Conservation (phyloP, 2,888 invertebrate species). For the Dolichopus griseipennis region DNA sequence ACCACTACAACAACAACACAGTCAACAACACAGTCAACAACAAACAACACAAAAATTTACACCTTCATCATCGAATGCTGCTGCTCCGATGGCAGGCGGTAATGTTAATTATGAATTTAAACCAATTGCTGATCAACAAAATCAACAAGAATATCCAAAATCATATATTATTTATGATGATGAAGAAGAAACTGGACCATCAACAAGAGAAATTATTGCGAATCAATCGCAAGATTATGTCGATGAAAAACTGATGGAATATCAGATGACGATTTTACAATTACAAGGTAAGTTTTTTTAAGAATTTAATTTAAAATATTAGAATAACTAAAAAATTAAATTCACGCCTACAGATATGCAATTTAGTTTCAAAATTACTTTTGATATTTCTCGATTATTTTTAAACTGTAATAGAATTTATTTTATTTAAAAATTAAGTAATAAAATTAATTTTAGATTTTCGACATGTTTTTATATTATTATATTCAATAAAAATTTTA, state of each 20-base stretch:
- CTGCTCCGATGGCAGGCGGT: slow-evolving; percentile 17
- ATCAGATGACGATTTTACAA: slow-evolving; percentile 83
- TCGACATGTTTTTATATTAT: too few species aligned
- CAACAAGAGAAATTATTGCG: slow-evolving; percentile 86
- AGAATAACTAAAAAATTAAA: too few species aligned
- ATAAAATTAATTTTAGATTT: too few species aligned
- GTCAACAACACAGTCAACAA: slow-evolving; percentile 31
- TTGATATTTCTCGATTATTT: too few species aligned
- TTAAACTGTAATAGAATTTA: too few species aligned
- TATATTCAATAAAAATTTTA: too few species aligned
- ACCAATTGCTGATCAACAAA: slow-evolving; percentile 55
- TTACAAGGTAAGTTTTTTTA: slow-evolving; percentile 63
- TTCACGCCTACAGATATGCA: too few species aligned
- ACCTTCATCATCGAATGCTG: slow-evolving; percentile 32
- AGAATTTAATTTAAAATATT: too few species aligned
- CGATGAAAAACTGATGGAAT: slow-evolving; percentile 87
- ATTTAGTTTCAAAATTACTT: too few species aligned
- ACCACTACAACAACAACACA: slow-evolving; percentile 31
- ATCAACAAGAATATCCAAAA: slow-evolving; percentile 63
- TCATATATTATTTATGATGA: slow-evolving; percentile 52
- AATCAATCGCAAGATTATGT: slow-evolving; percentile 91
- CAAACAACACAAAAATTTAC: slow-evolving; percentile 37
- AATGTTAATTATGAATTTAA: slow-evolving; percentile 32
- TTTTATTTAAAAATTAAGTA: too few species aligned
- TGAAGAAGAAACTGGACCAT: slow-evolving; percentile 69